Conservation (phyloP, 2,797 vertebrate species). For the Mionectes olivaceus region DNA sequence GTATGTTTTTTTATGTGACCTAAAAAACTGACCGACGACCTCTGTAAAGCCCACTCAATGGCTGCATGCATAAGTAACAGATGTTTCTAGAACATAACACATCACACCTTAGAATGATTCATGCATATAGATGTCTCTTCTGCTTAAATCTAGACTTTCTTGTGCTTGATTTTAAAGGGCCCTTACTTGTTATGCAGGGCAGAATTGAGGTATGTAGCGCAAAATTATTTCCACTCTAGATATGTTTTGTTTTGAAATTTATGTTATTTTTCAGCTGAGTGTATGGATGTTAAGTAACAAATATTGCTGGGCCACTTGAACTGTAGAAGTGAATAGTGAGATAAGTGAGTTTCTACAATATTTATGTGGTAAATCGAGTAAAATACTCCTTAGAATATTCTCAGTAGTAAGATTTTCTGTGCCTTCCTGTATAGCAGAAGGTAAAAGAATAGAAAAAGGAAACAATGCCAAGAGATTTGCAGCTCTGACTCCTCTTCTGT, state of each 20-base stretch:
- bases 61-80: neutral
- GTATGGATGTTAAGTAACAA: neutral
- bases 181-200: neutral
- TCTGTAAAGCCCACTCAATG: neutral
- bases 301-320: neutral
- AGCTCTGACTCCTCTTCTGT: neutral
- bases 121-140: neutral
- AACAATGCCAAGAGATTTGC: neutral
- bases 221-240: neutral
- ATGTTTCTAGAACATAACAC: neutral
- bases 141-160: neutral
- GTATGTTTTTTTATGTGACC: neutral
- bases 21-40: neutral
- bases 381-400: neutral
- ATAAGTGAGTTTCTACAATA: neutral
- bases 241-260: no score
- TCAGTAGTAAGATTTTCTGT: neutral
- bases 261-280: neutral
- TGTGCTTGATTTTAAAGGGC: neutral
- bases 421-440: neutral
- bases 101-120: neutral
- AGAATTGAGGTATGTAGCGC: neutral
- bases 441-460: neutral
- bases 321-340: neutral
- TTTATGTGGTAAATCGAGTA: neutral